Base-by-base conservation (phyloP, 1,140 invertebrate species). In the Ptiloglossa arizonensis region DNA sequence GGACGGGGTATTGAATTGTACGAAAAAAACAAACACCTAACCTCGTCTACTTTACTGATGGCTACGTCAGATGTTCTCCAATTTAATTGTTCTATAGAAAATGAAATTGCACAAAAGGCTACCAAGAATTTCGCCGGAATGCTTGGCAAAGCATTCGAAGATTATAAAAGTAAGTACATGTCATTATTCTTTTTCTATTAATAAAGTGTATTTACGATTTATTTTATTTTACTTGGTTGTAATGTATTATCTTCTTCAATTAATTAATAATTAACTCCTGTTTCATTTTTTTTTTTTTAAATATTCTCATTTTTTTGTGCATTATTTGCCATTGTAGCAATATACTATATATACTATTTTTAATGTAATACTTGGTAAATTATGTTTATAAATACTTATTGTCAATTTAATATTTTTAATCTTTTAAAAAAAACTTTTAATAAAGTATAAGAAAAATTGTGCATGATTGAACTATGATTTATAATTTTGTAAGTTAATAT, bases 131-230 rank as follows among this genome's bases (percentile, higher is more conserved):
- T 90, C 59, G 24, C 52, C 4, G 32, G 9, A 24, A 74, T 63
- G 9, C 38, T 90, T 35, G 57, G 64, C 32, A 73, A 87, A 59
- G 54, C 82, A 59, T 82, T 80, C 27, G 38, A 80, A 8, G 69
- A 87, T 19, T 86, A 88, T 80, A 81, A 84, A 83, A 87, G 90
- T 91, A 89, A 86, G 89, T 88, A 83, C n/a, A 63, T 59, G 17
- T 77, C 35, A 78, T 66, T 79, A 57, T 67, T 72, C n/a, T 52
- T 76, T 54, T 5, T 48, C 5, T 38, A 15, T 32, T 5, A 38
- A n/a, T 13, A 32, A 35, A 4, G 11, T 24, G 0, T 44, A 27
- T 27, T 35, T 41, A 75, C 22, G 32, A 19, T 48, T 1, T 50
- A 50, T 52, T 41, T 56, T 29, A 38, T 29, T 24, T 38, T 46